Evolutionary conservation across 2,797 vertebrate species (phyloP), one percentile per base, ranked within the genome.

Genomic region (Cyprinella venusta): DNA sequence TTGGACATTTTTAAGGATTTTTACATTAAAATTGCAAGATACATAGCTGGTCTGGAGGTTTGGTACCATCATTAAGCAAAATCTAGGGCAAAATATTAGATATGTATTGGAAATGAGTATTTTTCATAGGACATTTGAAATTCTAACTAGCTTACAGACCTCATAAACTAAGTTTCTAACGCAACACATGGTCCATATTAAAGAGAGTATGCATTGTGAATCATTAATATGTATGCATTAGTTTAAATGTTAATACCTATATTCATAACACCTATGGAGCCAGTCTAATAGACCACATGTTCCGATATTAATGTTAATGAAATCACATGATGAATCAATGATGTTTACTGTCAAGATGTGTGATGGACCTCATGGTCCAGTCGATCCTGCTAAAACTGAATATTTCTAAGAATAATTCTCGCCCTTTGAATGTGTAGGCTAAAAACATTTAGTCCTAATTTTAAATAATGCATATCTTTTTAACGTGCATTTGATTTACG

Each of bases 291-390:
- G 36, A 45, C 75, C 40, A 63, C 56, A 77, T 61, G 59, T 61
- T 63, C 75, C 1, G 9, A 63, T 77, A 45, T 15, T 77, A 61
- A 63, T 77, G 24, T 45, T 63, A 63, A 30, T 45, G 56, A 63
- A 77, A 45, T 38, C 24, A 77, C 38, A 77, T 63, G 75, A 38
- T 63, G 56, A 77, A 77, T 16, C n/a, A 59, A 63, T 77, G 75
- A 77, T 77, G 56, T 77, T 77, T 77, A 59, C 38, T 45, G 40
- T 21, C 40, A 33, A 16, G 40, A 21, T 64, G 38, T 63, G 56
- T 21, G 40, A 48, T 48, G 38, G n/a, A 40, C 5, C 56, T 77
- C 63, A 40, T 77, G 10, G 13, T 72, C 12, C 3, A 36, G 30
- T 36, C 5, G 6, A 36, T 65, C 64, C 33, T 8, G 71, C 30